Base-by-base conservation (phyloP, 2,113 vertebrate species). In the Ariopsis seemanni region DNA sequence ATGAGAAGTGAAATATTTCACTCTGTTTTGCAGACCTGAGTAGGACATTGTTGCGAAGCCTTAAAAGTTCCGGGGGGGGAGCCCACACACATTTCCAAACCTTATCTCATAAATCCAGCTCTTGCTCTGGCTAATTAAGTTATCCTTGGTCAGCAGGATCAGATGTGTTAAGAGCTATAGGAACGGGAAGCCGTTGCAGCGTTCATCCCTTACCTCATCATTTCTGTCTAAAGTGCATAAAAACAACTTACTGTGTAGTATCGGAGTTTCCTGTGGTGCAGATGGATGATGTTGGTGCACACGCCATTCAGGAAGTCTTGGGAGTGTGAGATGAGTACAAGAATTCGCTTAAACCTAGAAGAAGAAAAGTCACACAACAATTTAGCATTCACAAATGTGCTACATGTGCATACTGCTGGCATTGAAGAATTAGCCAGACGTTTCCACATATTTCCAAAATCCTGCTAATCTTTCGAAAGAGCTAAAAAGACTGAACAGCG, bases 261-360 rank as follows among this genome's bases (percentile, higher is more conserved):
- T 90, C 99, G 99, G 30, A 99, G 97, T 57, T 99, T 99, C 86
- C 94, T 96, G 92, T 97, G 97, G 91, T 99, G 97, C 93, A 99
- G 94, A 90, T 99, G 96, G 88, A 97, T 99, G 90, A 99, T 99
- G 90, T 99, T 99, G 89, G 97, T 99, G 90, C 98, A 99, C 86
- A 99, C 97, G 0, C 98, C 98, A 0, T 99, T 99, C 89, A 99
- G 91, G 90, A 99, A 99, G 92, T 99, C 98, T 93, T 99, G 98
- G 60, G 98, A 99, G 86, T 99, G 98, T 0, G 98, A 99, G 93
- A 99, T 96, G 63, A 99, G 96, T 84, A 99, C 98, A 50, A 99
- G 96, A 92, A 99, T 99, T 89, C 98, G 95, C 92, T 96, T 98
- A 94, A 99, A 99, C 91, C 98, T 99, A 93, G n/a, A 42, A 8